Evolutionary conservation across 2,113 vertebrate genomes (phyloP).

Genomic region (Chionis minor): DNA sequence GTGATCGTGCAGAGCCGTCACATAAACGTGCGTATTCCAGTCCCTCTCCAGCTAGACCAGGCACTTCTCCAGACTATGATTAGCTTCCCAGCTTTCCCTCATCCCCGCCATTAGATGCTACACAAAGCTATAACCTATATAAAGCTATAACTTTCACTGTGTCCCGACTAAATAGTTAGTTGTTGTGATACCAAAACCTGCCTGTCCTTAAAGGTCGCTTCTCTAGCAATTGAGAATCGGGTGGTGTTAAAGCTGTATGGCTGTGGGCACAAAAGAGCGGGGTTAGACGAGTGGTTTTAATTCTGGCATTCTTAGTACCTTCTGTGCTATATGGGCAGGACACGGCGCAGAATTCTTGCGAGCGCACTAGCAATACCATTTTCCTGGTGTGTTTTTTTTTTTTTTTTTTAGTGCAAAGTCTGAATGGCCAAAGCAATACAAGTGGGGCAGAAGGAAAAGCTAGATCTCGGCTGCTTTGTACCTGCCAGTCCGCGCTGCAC

Average conservation of each 20-base stretch:
- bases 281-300: not conserved
- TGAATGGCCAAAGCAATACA: not conserved
- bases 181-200: not conserved
- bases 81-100: not conserved
- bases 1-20: not conserved
- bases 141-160: not conserved
- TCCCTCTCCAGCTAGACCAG: not conserved
- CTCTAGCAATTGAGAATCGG: not conserved
- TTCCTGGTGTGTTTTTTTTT: no score
- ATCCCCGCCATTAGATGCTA: not conserved
- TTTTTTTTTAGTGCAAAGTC: not conserved
- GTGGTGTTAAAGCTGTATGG: accelerated
- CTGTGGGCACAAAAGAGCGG: not conserved
- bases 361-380: no score
- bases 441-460: not conserved
- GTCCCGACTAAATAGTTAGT: not conserved
- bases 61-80: not conserved
- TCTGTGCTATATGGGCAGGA: not conserved
- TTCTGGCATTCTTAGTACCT: not conserved
- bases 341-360: not conserved
- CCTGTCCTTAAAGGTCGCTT: not conserved
- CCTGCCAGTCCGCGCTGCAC: accelerated
- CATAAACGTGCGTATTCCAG: not conserved
- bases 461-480: not conserved
- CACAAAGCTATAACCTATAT: not conserved